Base-by-base conservation (phyloP, 1,140 invertebrate species). In the Cryptotermes secundus region DNA sequence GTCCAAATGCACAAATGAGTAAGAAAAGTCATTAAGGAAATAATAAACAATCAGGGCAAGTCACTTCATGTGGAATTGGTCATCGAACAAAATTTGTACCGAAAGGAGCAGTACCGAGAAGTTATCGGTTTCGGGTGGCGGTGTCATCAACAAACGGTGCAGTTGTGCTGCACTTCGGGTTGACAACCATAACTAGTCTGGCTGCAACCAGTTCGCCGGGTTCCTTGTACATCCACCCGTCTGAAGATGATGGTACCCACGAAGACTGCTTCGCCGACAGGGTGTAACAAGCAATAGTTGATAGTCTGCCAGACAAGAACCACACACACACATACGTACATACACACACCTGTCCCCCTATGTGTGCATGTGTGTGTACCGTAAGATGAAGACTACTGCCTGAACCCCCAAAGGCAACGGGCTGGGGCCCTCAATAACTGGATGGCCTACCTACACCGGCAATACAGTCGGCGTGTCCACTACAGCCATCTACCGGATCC, bases 111-210 rank as follows among this genome's bases (percentile, higher is more conserved):
- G 22, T 22, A 49, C 16, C 45, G 16, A 49, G 45, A 19, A 49
- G 45, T 49, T 72, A 72, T 72, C 59, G n/a, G 0, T 26, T 9
- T 12, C 26, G 59, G 59, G 26, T 31, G 59, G 45, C 14, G 19
- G 59, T 72, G 59, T 72, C 59, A 72, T 31, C 59, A 31, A 31
- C 59, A 72, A 26, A 26, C 59, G 59, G 7, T 31, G 59, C 9
- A 31, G 59, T 6, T 26, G 14, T 49, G n/a, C 14, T 72, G 59
- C 26, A 72, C n/a, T n/a, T 72, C 6, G 26, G 59, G 59, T 72
- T 72, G 59, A 72, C 59, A 72, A 31, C 10, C 59, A 72, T 72
- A 72, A 72, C 59, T 72, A 72, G 59, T 72, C 59, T 72, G n/a
- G 59, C n/a, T 31, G 59, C 59, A 72, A 72, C 59, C 59, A 72